A percentile compares a stretch with the other conserved stretches of the same genome.
Evolutionary conservation across 2,797 vertebrate species (phyloP).

Genomic region (Brotogeris chrysoptera): DNA sequence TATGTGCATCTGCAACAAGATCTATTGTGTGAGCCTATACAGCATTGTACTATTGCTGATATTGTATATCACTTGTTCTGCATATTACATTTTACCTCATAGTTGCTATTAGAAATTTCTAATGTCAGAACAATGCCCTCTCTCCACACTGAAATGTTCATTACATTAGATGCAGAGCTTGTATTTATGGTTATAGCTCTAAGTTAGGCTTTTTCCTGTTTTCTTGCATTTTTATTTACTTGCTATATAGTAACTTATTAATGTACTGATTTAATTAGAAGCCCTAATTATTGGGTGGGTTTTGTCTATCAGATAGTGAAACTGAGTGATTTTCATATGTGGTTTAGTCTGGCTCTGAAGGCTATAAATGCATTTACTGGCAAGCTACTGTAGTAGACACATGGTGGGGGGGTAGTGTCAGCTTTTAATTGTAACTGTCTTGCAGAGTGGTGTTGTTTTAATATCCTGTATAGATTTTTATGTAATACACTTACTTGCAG

Average conservation of each 20-base stretch:
- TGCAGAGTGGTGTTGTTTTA: slow-evolving; percentile 99
- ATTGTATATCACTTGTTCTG: background rate
- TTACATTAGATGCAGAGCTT: background rate
- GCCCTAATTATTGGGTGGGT: background rate
- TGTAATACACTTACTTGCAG: slow-evolving; percentile 99
- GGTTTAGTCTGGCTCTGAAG: slow-evolving; percentile 72
- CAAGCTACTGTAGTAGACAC: slow-evolving; percentile 80
- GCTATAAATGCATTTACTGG: slow-evolving; percentile 80
- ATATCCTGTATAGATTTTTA: slow-evolving; percentile 99
- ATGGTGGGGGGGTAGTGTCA: slow-evolving; percentile 87
- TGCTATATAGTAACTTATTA: background rate
- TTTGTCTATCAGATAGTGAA: background rate
- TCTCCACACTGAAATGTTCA: background rate
- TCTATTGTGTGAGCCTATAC: background rate
- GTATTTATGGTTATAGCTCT: background rate
- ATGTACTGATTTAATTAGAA: slow-evolving; percentile 21
- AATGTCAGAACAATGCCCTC: background rate
- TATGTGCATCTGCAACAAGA: background rate
- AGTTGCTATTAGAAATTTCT: background rate
- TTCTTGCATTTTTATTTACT: background rate
- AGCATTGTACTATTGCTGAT: background rate
- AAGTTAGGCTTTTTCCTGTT: background rate
- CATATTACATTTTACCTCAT: background rate
- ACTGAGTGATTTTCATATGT: slow-evolving; percentile 48
- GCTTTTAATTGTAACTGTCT: slow-evolving; percentile 99